Evolutionary conservation across 2,888 invertebrate species (phyloP).

Genomic region (Drosophila neotestacea): DNA sequence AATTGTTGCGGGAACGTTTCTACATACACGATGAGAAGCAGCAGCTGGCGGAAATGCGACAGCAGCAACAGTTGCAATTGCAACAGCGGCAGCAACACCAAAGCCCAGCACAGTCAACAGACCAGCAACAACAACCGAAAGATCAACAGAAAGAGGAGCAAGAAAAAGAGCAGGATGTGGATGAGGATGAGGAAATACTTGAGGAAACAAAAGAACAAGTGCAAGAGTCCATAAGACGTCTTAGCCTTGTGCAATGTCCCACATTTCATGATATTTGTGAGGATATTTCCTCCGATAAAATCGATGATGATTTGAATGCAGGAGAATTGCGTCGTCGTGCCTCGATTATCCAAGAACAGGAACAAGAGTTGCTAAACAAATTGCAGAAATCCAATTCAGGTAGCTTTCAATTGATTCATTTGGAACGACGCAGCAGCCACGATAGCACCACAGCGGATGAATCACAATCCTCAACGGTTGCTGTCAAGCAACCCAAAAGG

Average conservation of each 20-base stretch:
- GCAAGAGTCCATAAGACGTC: constrained; percentile 76
- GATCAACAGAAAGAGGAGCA: constrained; percentile 5
- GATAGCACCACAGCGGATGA: constrained; percentile 75
- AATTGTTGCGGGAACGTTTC: constrained; percentile 90
- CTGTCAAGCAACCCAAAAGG: constrained; percentile 63
- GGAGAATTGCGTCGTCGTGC: constrained; percentile 86
- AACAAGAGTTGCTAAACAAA: constrained; percentile 83
- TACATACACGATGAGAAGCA: constrained; percentile 86
- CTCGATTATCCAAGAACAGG: constrained; percentile 87
- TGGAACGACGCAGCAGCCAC: constrained; percentile 82
- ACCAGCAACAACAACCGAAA: constrained; percentile 8
- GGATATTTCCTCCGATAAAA: constrained; percentile 86
- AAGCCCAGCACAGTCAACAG: not conserved
- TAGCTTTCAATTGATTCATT: constrained; percentile 82
- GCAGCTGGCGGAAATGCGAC: constrained; percentile 21
- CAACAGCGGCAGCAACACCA: constrained; percentile 5
- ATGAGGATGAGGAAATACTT: constrained; percentile 53
- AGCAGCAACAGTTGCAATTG: constrained; percentile 9
- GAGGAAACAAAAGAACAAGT: constrained; percentile 62
- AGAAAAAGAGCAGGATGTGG: constrained; percentile 32
- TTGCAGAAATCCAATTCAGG: constrained; percentile 83
- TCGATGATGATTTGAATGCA: constrained; percentile 87
- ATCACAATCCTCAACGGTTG: constrained; percentile 13
- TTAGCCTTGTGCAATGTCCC: constrained; percentile 84
- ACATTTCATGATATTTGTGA: constrained; percentile 87